Conservation (phyloP, 2,113 vertebrate genomes). For the Daphoenositta chrysoptera region DNA sequence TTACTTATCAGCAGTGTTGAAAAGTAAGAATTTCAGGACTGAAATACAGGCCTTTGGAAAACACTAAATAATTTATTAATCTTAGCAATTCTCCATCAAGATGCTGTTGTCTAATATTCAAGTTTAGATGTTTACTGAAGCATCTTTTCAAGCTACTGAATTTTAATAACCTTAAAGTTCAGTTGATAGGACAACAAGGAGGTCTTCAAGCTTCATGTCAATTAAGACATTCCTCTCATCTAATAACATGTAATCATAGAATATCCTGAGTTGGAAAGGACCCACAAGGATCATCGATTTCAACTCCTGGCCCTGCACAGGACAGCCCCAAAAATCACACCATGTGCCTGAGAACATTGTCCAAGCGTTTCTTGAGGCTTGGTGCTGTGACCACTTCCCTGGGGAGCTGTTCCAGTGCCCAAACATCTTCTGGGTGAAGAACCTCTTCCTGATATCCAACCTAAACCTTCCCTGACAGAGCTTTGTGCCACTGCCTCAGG, state of each 20-base stretch:
- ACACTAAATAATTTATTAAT: neutral
- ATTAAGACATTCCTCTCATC: neutral
- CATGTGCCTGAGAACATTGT: neutral
- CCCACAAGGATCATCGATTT: neutral
- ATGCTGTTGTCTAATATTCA: neutral
- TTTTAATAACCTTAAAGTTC: neutral
- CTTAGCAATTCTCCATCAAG: neutral
- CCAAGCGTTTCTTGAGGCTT: neutral
- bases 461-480: neutral
- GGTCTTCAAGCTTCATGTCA: neutral
- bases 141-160: neutral
- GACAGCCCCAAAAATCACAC: neutral
- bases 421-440: rapidly evolving
- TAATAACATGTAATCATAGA: neutral
- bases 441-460: neutral
- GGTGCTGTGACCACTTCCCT: neutral
- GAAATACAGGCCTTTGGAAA: neutral
- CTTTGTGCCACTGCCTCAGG: neutral
- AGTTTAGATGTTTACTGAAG: neutral
- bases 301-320: neutral
- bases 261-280: neutral
- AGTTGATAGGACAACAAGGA: neutral
- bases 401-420: too few species aligned
- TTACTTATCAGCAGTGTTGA: neutral
- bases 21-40: neutral